Evolutionary conservation across 2,888 invertebrate genomes (phyloP).

Genomic region (Arge pagana): DNA sequence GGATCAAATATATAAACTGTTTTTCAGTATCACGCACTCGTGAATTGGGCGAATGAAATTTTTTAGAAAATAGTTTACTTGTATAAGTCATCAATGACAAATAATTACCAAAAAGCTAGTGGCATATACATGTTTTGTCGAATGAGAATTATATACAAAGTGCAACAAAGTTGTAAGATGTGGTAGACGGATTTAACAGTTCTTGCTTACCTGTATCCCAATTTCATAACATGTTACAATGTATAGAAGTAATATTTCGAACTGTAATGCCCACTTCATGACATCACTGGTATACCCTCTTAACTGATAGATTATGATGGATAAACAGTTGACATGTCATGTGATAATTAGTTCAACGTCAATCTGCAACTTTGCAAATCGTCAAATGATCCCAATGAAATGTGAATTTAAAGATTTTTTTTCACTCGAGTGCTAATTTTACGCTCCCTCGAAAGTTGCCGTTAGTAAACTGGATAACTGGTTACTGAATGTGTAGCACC

Average conservation of each 20-base stretch:
- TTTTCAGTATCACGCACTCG: too few relatives aligned
- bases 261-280: conserved; percentile 23
- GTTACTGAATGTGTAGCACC: conserved; percentile 22
- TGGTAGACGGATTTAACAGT: not conserved
- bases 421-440: conserved; percentile 4
- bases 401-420: not conserved
- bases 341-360: not conserved
- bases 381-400: not conserved
- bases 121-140: too few relatives aligned
- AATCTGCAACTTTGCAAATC: not conserved
- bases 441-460: conserved; percentile 20
- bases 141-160: too few relatives aligned
- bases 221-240: conserved; percentile 20
- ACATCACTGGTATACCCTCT: conserved; percentile 19
- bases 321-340: conserved; percentile 2
- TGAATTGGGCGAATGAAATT: too few relatives aligned
- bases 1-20: too few relatives aligned
- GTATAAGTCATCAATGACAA: too few relatives aligned
- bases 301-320: conserved; percentile 7
- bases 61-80: too few relatives aligned
- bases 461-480: conserved; percentile 21
- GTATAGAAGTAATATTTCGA: conserved; percentile 22
- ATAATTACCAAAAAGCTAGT: too few relatives aligned
- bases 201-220: conserved; percentile 17
- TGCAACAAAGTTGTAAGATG: not conserved